Base-by-base conservation (phyloP, 2,888 invertebrate genomes). In the Eupithecia subumbrata region DNA sequence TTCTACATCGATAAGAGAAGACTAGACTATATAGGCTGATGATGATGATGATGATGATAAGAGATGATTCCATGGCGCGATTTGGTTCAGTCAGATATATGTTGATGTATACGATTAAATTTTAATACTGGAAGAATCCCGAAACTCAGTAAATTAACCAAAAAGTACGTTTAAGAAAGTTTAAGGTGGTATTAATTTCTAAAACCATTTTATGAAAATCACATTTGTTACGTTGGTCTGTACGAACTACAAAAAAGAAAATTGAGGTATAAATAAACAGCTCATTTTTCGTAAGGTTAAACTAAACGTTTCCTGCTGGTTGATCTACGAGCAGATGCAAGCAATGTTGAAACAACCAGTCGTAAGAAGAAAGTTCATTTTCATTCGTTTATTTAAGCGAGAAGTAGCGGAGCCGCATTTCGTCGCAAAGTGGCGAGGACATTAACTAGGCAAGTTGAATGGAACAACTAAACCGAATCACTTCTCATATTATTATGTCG, bases 361-460 rank as follows among this genome's bases (percentile, higher is more conserved):
- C 64, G 14, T 16, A 9, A 11, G 4, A 22, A 56, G 56, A 56
- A n/a, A 73, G 68, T 30, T 43, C 12, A 66, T 72, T 67, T 66
- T 67, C 52, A 34, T 66, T 67, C 37, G 45, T 63, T 45, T 22
- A 48, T 37, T 66, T 64, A 74, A 64, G 45, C 52, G 30, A 25
- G 34, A 86, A 84, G 86, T 86, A 88, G 87, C 88, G 88, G n/a
- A 40, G 79, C 79, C 84, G 79, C 82, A 83, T 88, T 85, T 86
- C 86, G 85, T 85, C 81, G 79, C 84, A 82, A 87, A 89, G 82
- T 86, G 84, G 76, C 69, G 76, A 77, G 80, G 82, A 84, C 87
- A 87, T 87, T 88, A 87, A 88, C 84, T 85, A 82, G 83, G 82
- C 82, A 82, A 84, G 78, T 78, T 79, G 77, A 82, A 86, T 86